Conservation (phyloP, 2,888 invertebrate genomes). For the Melinaea menophilus region DNA sequence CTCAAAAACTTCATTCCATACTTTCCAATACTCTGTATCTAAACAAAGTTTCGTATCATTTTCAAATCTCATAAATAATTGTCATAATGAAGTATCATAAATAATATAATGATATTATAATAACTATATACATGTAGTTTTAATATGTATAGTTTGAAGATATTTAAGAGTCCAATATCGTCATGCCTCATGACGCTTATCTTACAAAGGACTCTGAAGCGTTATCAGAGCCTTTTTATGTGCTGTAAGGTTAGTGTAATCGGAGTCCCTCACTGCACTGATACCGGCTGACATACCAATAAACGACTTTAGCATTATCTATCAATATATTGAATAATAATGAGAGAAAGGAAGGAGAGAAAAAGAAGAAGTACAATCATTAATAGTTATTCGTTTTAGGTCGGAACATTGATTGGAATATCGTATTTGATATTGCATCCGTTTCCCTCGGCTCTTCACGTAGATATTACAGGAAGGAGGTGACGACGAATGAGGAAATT, state of each 20-base stretch:
- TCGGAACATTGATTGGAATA: conserved; percentile 20
- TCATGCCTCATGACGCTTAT: too few relatives aligned
- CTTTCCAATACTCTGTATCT: too few relatives aligned
- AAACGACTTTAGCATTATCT: conserved; percentile 29
- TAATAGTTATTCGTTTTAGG: conserved; percentile 14
- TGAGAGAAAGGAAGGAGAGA: conserved; percentile 5
- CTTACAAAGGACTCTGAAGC: too few relatives aligned
- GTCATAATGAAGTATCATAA: too few relatives aligned
- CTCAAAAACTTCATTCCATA: not conserved
- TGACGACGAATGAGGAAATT: conserved; percentile 13
- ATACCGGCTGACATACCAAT: conserved; percentile 14
- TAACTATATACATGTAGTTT: too few relatives aligned
- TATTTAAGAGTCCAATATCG: too few relatives aligned
- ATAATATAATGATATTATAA: too few relatives aligned
- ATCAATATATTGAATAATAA: conserved; percentile 24
- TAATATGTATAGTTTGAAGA: too few relatives aligned
- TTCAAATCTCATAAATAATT: too few relatives aligned
- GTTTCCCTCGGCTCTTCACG: conserved; percentile 18
- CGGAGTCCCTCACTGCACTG: too few relatives aligned
- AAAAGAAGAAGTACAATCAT: not conserved
- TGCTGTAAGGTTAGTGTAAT: conserved; percentile 3
- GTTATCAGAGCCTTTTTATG: too few relatives aligned
- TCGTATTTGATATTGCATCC: conserved; percentile 26
- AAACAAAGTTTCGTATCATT: too few relatives aligned
- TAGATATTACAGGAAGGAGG: conserved; percentile 27